Conservation (phyloP, 2,888 invertebrate genomes). For the Thalpophila matura region DNA sequence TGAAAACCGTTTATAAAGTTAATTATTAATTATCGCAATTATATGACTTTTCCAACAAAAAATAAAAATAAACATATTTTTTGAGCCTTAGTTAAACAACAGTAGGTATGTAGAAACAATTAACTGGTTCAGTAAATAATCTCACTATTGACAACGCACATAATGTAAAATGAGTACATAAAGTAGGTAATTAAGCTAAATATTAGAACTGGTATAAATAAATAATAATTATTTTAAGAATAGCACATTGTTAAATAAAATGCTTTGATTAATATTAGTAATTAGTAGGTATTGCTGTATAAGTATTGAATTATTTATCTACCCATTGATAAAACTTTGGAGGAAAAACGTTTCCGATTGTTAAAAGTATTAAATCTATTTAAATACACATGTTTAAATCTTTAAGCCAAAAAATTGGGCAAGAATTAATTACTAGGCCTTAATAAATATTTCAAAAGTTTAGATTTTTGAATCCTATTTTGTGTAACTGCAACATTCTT, state of each 20-base stretch:
- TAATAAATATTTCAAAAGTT: not conserved
- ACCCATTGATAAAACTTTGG: slow-evolving; percentile 12
- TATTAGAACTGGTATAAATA: too few species aligned
- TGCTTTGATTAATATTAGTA: not conserved
- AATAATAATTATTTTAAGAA: too few species aligned
- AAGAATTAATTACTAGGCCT: slow-evolving; percentile 36
- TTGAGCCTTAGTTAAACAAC: slow-evolving; percentile 10
- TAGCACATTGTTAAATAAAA: too few species aligned
- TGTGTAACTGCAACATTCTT: slow-evolving; percentile 10
- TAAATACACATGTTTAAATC: slow-evolving; percentile 1
- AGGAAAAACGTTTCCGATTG: not conserved
- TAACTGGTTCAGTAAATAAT: slow-evolving; percentile 42
- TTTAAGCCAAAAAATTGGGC: slow-evolving; percentile 23
- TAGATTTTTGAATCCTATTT: not conserved
- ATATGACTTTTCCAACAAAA: too few species aligned
- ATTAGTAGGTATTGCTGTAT: slow-evolving; percentile 1
- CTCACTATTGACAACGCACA: slow-evolving; percentile 57
- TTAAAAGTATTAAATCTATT: not conserved
- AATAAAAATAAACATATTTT: not conserved
- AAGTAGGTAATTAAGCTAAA: slow-evolving; percentile 15
- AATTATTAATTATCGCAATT: too few species aligned
- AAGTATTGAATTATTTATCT: slow-evolving; percentile 1
- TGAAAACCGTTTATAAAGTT: too few species aligned
- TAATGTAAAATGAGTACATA: slow-evolving; percentile 5
- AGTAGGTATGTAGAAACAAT: slow-evolving; percentile 4